Conservation (phyloP, 2,113 vertebrate genomes). For the Lepus europaeus region DNA sequence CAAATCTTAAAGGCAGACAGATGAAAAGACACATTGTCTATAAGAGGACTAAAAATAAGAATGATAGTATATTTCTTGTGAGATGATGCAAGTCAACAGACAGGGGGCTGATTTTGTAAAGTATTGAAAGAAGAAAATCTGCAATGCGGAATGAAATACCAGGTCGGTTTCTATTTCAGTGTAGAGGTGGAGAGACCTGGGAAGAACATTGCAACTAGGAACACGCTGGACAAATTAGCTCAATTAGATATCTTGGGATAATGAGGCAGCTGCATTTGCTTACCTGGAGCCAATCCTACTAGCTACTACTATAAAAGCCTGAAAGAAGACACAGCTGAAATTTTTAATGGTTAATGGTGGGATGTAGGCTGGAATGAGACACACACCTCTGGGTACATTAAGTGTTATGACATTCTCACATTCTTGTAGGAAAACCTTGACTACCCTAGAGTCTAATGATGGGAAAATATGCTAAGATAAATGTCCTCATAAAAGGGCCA, state of each 20-base stretch:
- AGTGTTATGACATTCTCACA: not conserved
- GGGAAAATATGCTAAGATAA: not conserved
- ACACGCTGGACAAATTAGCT: not conserved
- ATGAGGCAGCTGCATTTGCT: not conserved
- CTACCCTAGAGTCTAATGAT: not conserved
- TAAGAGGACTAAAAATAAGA: not conserved
- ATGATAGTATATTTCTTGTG: not conserved
- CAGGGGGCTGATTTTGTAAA: not conserved
- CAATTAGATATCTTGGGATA: not conserved
- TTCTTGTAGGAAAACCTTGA: not conserved
- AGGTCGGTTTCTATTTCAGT: not conserved
- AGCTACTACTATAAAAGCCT: not conserved
- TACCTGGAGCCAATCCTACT: not conserved
- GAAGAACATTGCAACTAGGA: not conserved
- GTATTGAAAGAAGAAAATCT: not conserved
- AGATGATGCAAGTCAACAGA: not conserved
- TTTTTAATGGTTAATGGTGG: not conserved
- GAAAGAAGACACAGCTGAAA: not conserved
- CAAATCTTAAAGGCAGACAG: constrained; percentile 12
- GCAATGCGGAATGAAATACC: not conserved
- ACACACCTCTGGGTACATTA: not conserved
- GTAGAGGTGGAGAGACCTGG: not conserved
- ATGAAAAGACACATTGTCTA: not conserved
- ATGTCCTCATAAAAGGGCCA: not conserved
- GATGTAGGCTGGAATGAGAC: not conserved